Evolutionary conservation across 2,888 invertebrate species (phyloP).

Genomic region (Toxonevra muliebris): DNA sequence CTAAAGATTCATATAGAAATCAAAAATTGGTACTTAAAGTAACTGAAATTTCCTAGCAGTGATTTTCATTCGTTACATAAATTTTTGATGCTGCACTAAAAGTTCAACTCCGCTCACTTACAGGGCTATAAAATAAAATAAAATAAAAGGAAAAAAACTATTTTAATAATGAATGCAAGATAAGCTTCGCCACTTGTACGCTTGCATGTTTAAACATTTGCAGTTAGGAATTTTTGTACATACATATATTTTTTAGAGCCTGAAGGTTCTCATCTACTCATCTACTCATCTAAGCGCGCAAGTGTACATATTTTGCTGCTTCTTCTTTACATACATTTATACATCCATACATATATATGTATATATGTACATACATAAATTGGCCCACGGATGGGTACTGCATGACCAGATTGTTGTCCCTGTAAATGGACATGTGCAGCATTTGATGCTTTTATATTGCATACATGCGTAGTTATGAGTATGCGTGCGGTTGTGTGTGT

Average conservation of each 20-base stretch:
- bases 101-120: constrained; percentile 18
- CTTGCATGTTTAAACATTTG: constrained; percentile 41
- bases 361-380: background rate
- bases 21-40: too few species aligned
- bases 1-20: too few species aligned
- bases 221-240: constrained; percentile 47
- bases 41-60: too few species aligned
- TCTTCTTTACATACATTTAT: background rate
- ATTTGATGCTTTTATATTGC: background rate
- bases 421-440: too few species aligned
- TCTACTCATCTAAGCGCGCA: too few species aligned
- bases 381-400: too few species aligned
- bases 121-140: constrained; percentile 40
- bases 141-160: constrained; percentile 37
- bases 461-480: background rate
- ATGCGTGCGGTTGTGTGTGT: background rate
- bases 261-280: constrained; percentile 34
- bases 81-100: too few species aligned
- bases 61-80: too few species aligned
- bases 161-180: constrained; percentile 59
- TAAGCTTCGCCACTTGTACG: constrained; percentile 45
- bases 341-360: background rate
- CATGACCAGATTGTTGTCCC: too few species aligned
- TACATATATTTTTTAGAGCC: constrained; percentile 39
- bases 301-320: background rate